Percentiles rank a stretch among this genome's conserved stretches.
phyloP scores from a whole-genome alignment of 2,797 vertebrate genomes.

The Onychomys leucogaster region DNA sequence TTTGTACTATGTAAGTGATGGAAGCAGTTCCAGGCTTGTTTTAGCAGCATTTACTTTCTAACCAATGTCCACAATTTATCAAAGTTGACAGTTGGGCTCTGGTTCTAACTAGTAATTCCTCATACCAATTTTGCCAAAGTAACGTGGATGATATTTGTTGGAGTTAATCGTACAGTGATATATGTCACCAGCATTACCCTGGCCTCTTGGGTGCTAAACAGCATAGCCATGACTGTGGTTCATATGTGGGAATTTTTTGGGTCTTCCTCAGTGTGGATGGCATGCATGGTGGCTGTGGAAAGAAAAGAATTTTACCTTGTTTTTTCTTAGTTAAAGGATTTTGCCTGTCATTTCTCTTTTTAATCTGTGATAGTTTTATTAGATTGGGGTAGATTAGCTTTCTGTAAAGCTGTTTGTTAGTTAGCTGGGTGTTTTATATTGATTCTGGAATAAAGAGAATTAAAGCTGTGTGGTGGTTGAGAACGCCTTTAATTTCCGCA shows the following conservation, averaged over 20 bases:
- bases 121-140: not conserved
- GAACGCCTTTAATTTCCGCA: not conserved
- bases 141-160: not conserved
- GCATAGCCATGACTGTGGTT: not conserved
- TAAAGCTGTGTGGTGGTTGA: not conserved
- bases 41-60: not conserved
- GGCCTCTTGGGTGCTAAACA: not conserved
- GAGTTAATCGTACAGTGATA: not conserved
- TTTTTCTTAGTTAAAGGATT: not conserved
- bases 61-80: not conserved
- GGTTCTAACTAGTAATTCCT: not conserved
- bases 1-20: not conserved
- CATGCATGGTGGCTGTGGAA: not conserved
- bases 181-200: not conserved
- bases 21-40: not conserved
- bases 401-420: not conserved
- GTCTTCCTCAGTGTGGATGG: not conserved
- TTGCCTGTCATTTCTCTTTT: not conserved
- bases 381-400: not conserved
- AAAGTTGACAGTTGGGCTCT: not conserved
- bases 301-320: not conserved
- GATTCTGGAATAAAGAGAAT: not conserved
- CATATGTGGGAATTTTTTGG: not conserved
- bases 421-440: not conserved
- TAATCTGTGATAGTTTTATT: not conserved